These are phyloP conservation scores for Eremobia ochroleuca DNA, from an alignment of 2,888 invertebrate species.

Conservation along the genomic window DNA sequence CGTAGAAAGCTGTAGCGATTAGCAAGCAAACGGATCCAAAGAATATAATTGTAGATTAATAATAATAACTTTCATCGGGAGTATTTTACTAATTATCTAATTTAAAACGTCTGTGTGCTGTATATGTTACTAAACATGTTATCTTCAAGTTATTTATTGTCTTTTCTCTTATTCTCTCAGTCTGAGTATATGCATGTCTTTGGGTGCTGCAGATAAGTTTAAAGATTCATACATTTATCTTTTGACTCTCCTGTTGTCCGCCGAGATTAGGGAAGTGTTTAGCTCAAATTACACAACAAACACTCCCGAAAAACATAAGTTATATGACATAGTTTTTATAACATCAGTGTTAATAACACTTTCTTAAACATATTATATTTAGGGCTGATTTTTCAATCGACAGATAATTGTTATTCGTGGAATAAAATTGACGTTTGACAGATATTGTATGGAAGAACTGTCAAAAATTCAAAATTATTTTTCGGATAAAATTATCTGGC, in stretches of 20 bases:
- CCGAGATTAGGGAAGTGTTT: neutral
- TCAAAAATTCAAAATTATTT: neutral
- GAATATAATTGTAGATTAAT: constrained; percentile 39
- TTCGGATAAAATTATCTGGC: neutral
- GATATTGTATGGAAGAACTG: neutral
- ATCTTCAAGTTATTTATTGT: constrained; percentile 54
- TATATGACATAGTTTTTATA: neutral
- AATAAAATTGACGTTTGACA: no score
- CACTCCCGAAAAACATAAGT: neutral
- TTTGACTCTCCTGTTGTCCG: neutral
- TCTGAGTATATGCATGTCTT: constrained; percentile 77
- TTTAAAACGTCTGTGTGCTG: constrained; percentile 86
- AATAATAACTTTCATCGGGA: constrained; percentile 48
- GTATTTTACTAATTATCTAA: constrained; percentile 54
- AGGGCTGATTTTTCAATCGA: neutral
- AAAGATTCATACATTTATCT: neutral
- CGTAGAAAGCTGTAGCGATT: constrained; percentile 69
- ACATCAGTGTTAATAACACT: neutral
- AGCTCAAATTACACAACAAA: neutral
- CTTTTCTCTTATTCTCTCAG: constrained; percentile 79
- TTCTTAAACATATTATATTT: neutral
- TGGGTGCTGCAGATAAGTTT: constrained; percentile 71
- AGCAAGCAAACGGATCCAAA: constrained; percentile 84
- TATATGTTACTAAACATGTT: constrained; percentile 76
- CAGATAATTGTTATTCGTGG: neutral